Evolutionary conservation across 2,888 invertebrate genomes (phyloP), one percentile per base, ranked within the genome.

Genomic region (Apamea anceps): DNA sequence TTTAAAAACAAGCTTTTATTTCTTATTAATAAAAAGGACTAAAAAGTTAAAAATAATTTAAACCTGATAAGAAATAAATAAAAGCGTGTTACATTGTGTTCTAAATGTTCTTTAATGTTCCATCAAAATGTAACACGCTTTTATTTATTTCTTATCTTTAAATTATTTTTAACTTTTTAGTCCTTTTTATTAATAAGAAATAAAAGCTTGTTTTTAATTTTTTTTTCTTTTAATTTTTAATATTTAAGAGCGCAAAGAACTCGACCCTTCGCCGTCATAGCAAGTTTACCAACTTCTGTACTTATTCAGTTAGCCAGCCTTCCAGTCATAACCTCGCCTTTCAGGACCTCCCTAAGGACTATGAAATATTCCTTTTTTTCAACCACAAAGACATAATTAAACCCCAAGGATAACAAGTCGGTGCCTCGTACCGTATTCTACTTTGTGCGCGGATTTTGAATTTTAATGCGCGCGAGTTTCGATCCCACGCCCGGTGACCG

Each of bases 321-420:
- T 70, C 65, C 54, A 78, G 72, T 75, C 84, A 85, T 81, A 79
- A 79, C 80, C 79, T 81, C 48, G 77, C 90, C 89, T 90, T 90
- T 88, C 80, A 90, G 66, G 70, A 80, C 21, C 62, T 90, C 89
- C 85, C 91, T 45, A 65, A 71, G 75, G 92, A 91, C 87, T 91
- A 93, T 95, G 90, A 93, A 94, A 94, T 91, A 95, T 94, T 94
- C 93, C 80, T 90, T 92, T 93, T 71, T 94, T 93, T 91, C 89
- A 89, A 92, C 89, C 88, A 93, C 93, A 94, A 94, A 94, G 94
- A 92, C 91, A 94, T 95, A 96, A 96, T 95, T 95, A 95, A 94
- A 91, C 95, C 96, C 95, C 85, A 92, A 91, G 95, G 95, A 95
- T 93, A 90, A 91, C 90, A 90, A 91, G 93, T 93, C 91, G 92